These are phyloP conservation scores for Dicentrarchus labrax DNA, from an alignment of 2,113 vertebrate species.

Conservation along the genomic window DNA sequence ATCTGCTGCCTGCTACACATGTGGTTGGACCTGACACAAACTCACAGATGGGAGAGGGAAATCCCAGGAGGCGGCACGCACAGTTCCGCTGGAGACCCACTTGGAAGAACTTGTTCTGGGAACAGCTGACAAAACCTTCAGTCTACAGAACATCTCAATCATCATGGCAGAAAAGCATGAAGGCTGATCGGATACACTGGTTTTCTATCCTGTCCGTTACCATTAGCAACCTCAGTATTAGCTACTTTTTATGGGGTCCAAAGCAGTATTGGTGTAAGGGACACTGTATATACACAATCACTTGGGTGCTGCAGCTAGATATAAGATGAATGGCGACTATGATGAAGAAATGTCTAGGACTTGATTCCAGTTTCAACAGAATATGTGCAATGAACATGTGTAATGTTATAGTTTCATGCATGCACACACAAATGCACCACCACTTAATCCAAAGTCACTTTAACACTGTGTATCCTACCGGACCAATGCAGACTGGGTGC, in stretches of 20 bases:
- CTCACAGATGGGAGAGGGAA: constrained; percentile 55
- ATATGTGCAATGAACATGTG: too few species aligned
- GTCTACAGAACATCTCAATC: neutral
- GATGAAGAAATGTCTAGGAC: too few species aligned
- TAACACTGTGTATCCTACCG: neutral
- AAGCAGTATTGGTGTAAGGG: neutral
- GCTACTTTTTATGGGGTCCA: neutral
- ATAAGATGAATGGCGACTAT: too few species aligned
- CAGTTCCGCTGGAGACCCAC: neutral
- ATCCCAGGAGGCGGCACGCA: constrained; percentile 42
- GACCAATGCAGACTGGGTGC: neutral
- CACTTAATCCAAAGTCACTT: neutral
- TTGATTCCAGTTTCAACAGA: too few species aligned
- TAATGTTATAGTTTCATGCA: too few species aligned
- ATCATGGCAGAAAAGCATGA: neutral
- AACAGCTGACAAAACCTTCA: constrained; percentile 58
- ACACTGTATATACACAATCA: neutral
- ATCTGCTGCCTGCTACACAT: constrained; percentile 63
- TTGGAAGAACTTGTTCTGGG: constrained; percentile 10
- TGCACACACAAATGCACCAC: too few species aligned
- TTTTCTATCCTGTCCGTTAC: neutral
- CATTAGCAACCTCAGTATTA: neutral
- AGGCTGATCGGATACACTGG: neutral
- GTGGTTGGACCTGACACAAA: constrained; percentile 32
- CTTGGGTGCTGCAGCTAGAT: neutral